A percentile compares a stretch with the other conserved stretches of the same genome.
Evolutionary conservation across 2,113 vertebrate genomes (phyloP).

Genomic region (Urocolius indicus): DNA sequence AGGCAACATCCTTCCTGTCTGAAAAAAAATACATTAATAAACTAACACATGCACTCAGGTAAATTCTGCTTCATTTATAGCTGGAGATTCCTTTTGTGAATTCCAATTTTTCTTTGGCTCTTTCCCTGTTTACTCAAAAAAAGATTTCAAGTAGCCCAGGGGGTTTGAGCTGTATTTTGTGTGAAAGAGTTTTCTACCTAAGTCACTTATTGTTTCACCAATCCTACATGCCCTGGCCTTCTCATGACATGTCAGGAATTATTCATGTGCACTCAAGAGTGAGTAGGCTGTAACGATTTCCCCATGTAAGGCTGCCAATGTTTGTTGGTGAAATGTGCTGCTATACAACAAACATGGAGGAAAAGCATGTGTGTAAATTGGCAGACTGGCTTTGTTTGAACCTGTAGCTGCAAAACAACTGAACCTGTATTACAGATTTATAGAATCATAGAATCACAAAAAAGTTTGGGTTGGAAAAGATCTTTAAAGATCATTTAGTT

Average conservation of each 20-base stretch:
- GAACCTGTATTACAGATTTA: neutral
- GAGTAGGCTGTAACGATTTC: neutral
- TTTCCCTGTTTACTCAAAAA: slow-evolving; percentile 16
- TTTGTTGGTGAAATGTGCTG: neutral
- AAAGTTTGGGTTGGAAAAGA: neutral
- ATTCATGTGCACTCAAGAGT: neutral
- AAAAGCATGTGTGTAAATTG: neutral
- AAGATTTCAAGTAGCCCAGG: neutral
- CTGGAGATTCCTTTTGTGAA: neutral
- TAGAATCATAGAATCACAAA: neutral
- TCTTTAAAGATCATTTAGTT: neutral
- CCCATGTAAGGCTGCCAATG: neutral
- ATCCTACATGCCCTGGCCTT: neutral
- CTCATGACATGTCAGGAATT: neutral
- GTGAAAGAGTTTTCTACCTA: neutral
- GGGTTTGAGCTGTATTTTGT: neutral
- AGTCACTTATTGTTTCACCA: neutral
- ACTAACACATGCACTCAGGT: neutral
- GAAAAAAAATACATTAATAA: neutral
- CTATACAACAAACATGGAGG: neutral
- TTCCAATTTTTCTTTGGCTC: neutral
- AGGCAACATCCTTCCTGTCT: neutral
- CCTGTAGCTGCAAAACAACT: neutral
- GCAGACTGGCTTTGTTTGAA: neutral
- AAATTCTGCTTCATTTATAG: slow-evolving; percentile 7